phyloP scores from a whole-genome alignment of 2,113 vertebrate genomes.

The Gallinago jamesoni region DNA sequence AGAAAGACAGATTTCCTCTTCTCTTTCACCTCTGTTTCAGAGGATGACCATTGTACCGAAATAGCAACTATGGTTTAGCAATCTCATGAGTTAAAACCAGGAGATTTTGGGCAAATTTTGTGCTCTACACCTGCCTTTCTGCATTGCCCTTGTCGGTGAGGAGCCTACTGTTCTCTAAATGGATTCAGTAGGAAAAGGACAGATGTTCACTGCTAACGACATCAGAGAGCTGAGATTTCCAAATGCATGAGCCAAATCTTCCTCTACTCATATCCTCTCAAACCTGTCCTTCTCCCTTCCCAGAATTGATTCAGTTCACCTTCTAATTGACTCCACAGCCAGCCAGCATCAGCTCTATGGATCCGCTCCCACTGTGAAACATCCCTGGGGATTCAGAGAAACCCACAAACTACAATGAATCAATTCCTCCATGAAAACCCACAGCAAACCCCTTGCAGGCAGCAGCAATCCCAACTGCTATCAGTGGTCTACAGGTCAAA shows the following conservation, averaged over 20 bases:
- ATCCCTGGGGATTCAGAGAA: background rate
- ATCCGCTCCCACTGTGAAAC: background rate
- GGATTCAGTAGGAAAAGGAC: background rate
- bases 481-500: background rate
- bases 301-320: background rate
- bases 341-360: background rate
- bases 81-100: background rate
- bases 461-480: background rate
- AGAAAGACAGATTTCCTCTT: background rate
- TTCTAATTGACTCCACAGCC: background rate
- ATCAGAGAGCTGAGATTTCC: background rate
- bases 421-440: background rate
- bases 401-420: background rate
- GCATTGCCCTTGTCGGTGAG: background rate
- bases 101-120: background rate
- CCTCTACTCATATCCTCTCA: background rate
- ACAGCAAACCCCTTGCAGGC: rapidly evolving
- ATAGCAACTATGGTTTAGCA: background rate
- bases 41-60: background rate
- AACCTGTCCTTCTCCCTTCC: background rate
- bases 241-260: background rate
- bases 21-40: background rate
- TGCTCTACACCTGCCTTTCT: background rate
- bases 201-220: background rate
- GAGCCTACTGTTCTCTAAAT: background rate